Percentiles rank a stretch among this genome's conserved stretches.
Conservation (phyloP, 2,888 invertebrate species). For the Parochlus steinenii region DNA sequence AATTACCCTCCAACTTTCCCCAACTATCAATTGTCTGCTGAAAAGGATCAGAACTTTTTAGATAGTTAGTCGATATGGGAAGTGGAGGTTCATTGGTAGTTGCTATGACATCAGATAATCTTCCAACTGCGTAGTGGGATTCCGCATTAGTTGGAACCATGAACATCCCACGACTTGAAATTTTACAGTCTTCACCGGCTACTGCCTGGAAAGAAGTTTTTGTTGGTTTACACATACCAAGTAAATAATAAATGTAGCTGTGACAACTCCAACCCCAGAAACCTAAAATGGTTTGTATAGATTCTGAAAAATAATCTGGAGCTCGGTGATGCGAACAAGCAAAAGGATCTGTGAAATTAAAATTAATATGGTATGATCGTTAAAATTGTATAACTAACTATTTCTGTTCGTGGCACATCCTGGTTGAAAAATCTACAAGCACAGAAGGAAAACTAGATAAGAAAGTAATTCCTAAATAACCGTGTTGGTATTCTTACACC, state of each 20-base stretch:
- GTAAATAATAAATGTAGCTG: constrained; percentile 36
- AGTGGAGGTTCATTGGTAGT: not conserved
- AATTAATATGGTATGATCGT: constrained; percentile 1
- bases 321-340: constrained; percentile 48
- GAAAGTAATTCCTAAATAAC: too few species aligned
- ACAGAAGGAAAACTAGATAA: too few species aligned
- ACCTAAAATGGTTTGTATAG: constrained; percentile 36
- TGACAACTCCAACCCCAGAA: constrained; percentile 51
- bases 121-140: constrained; percentile 41
- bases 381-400: constrained; percentile 4
- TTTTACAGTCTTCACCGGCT: constrained; percentile 34
- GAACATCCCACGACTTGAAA: constrained; percentile 33
- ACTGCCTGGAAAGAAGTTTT: constrained; percentile 26
- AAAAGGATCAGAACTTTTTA: constrained; percentile 3
- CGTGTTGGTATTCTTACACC: too few species aligned
- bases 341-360: constrained; percentile 32
- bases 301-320: constrained; percentile 45
- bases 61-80: not conserved
- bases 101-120: constrained; percentile 30
- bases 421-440: constrained; percentile 4
- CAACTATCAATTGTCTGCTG: constrained; percentile 23
- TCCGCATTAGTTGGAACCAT: constrained; percentile 37
- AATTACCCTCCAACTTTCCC: constrained; percentile 25
- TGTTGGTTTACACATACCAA: constrained; percentile 39
- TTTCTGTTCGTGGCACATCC: not conserved